Evolutionary conservation across 2,888 invertebrate genomes (phyloP).

Genomic region (Hirtodrosophila confusa): DNA sequence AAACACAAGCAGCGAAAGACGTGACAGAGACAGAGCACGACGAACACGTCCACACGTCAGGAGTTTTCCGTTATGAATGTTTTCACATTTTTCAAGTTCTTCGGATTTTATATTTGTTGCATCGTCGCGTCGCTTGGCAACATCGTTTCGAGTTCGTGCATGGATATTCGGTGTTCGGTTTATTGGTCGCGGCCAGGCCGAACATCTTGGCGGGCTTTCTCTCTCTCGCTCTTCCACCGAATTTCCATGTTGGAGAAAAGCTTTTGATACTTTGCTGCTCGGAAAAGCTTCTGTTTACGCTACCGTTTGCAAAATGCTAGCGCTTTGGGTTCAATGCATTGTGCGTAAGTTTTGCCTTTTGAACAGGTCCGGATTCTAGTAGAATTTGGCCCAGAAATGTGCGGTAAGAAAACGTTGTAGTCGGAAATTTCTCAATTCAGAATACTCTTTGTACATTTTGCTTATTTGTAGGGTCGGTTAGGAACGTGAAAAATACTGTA

Average conservation of each 20-base stretch:
- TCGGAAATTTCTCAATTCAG: too few relatives aligned
- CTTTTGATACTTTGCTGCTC: constrained; percentile 22
- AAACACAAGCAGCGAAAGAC: constrained; percentile 67
- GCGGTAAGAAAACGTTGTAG: not conserved
- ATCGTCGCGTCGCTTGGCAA: constrained; percentile 30
- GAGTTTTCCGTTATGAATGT: constrained; percentile 75
- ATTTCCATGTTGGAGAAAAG: constrained; percentile 61
- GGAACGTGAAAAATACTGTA: too few relatives aligned
- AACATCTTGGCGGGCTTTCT: constrained; percentile 21
- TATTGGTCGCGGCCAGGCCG: constrained; percentile 16
- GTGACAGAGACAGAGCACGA: constrained; percentile 56
- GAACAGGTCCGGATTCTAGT: constrained; percentile 42
- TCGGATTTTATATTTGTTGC: constrained; percentile 76
- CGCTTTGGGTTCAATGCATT: constrained; percentile 66
- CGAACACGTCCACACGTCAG: constrained; percentile 62
- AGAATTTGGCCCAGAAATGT: not conserved
- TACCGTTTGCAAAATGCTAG: constrained; percentile 13
- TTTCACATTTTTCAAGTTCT: constrained; percentile 59
- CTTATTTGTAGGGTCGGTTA: too few relatives aligned
- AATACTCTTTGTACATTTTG: too few relatives aligned
- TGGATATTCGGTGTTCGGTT: constrained; percentile 37
- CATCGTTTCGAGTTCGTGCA: constrained; percentile 44
- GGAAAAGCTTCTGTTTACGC: constrained; percentile 51
- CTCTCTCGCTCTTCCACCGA: constrained; percentile 19
- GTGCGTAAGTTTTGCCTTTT: constrained; percentile 34